Evolutionary conservation across 1,140 invertebrate genomes (phyloP), one percentile per base, ranked within the genome.

Genomic region (Aphidius ervi): DNA sequence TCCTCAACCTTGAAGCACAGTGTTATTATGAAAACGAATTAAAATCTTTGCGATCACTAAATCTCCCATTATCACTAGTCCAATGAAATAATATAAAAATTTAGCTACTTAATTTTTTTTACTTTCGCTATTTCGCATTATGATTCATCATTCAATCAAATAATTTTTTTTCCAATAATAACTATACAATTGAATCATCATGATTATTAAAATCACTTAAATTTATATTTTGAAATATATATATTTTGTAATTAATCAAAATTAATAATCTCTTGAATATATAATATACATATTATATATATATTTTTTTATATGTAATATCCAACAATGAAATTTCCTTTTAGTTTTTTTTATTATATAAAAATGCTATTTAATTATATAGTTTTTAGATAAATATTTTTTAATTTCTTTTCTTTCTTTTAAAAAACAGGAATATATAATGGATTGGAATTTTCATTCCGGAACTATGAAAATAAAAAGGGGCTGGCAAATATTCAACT

Each of bases 1-100:
- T 63, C 47, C 57, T 42, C 57, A 48, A 59, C 57, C 62, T 63
- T 59, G 23, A 31, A 23, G 42, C 42, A 9, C 6, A 48, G 10
- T 48, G 3, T n/a, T 48, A 47, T 63, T 59, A 57, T 46, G 60
- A 47, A 62, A 61, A 61, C 45, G 4, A 16, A 46, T 56, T 20
- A 53, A 53, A 60, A 31, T 31, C 23, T 31, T 31, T 31, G 23
- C 23, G 23, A 31, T 31, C 23, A 31, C 23, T 31, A 31, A 31
- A 31, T 31, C 23, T 31, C 4, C 23, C 23, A 31, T 31, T 31
- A 31, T 31, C 23, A 31, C 23, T 31, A 31, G 23, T 31, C 23
- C 23, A 31, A 31, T 31, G 23, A 3, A 31, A 31, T 31, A 31
- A 31, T 16, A 16, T 16, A 16, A 31, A 31, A 31, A 31, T 31